phyloP scores from a whole-genome alignment of 1,140 invertebrate genomes.

The Heliothis virescens region DNA sequence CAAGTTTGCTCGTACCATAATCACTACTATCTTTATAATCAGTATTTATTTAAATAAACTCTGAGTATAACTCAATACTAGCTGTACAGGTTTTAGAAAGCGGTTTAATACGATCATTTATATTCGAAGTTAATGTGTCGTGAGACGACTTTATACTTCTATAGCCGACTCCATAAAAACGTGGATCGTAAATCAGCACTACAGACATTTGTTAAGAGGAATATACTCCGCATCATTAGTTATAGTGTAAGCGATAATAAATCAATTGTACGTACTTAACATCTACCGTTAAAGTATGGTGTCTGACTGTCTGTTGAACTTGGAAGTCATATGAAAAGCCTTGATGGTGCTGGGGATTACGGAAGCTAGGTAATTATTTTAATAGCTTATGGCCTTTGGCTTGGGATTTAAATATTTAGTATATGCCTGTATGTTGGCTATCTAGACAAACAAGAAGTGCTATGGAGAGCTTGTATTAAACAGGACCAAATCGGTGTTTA shows the following conservation, averaged over 20 bases:
- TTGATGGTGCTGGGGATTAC: background rate
- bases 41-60: background rate
- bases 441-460: background rate
- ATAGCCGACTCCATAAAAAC: constrained; percentile 20
- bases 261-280: constrained; percentile 25
- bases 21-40: background rate
- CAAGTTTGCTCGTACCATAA: background rate
- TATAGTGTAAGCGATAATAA: constrained; percentile 18
- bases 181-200: constrained; percentile 45
- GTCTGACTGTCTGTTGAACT: constrained; percentile 7
- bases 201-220: constrained; percentile 9
- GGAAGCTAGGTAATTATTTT: background rate
- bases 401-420: background rate
- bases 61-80: background rate
- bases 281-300: constrained; percentile 9
- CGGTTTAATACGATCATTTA: constrained; percentile 51
- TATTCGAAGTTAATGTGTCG: constrained; percentile 51
- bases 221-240: constrained; percentile 34
- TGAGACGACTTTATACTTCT: constrained; percentile 36
- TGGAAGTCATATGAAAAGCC: constrained; percentile 3
- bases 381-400: background rate
- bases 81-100: constrained; percentile 52
- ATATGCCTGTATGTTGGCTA: too few relatives aligned
- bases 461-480: background rate
- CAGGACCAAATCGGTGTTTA: background rate